Percentiles rank a stretch among this genome's conserved stretches.
These are phyloP conservation scores for Rattus rattus DNA, from an alignment of 2,113 vertebrate species.

Conservation along the genomic window DNA sequence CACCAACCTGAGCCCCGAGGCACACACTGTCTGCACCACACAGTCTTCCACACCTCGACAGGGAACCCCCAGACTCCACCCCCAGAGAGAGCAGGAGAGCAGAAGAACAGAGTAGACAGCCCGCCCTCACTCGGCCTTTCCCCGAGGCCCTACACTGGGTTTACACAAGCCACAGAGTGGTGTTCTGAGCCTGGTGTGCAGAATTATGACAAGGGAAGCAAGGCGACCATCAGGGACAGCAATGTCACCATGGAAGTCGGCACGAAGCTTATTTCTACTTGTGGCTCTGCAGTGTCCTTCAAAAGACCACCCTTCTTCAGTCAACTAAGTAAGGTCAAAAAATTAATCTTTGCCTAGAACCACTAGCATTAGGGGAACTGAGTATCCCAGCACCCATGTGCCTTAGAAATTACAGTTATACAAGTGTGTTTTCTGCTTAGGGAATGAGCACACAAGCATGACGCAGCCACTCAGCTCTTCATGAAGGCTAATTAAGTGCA, in stretches of 20 bases:
- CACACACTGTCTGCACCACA: background rate
- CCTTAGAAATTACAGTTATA: slow-evolving; percentile 10
- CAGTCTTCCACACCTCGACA: slow-evolving; percentile 3
- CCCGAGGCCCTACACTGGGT: background rate
- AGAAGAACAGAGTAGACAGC: background rate
- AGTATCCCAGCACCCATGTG: background rate
- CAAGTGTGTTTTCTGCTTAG: background rate
- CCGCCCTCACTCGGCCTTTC: background rate
- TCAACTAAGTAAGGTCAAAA: slow-evolving; percentile 5
- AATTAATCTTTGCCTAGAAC: slow-evolving; percentile 7
- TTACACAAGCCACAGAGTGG: background rate
- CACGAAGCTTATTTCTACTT: background rate
- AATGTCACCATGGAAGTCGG: background rate
- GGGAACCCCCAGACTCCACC: background rate
- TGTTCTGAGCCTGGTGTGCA: background rate
- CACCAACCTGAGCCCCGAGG: background rate
- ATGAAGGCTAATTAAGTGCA: background rate
- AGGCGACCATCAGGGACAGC: background rate
- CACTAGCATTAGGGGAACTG: background rate
- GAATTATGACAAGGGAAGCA: background rate
- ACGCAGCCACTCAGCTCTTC: background rate
- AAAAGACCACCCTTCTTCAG: slow-evolving; percentile 18
- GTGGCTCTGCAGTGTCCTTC: background rate
- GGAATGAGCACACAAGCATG: background rate
- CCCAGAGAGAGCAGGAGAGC: background rate